Base-by-base conservation (phyloP, 2,113 vertebrate species). In the Cochlearius cochlearius region DNA sequence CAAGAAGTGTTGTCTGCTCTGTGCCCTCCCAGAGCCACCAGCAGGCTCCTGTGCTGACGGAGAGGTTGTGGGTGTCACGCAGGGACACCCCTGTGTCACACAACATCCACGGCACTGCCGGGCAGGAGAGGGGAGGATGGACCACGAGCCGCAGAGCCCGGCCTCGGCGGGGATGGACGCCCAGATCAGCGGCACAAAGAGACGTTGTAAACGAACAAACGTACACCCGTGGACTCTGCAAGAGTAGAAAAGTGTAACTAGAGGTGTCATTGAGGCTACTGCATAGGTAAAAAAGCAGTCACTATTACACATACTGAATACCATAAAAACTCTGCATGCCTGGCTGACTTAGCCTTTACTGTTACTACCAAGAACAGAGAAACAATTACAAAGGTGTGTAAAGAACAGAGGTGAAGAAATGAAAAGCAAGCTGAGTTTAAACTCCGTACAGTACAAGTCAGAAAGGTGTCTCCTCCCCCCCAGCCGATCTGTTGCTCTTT, bases 121-220 rank as follows among this genome's bases (percentile, higher is more conserved):
- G 75, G 36, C 49, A 39, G 55, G 22, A 82, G 77, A 16, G 36
- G 12, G 34, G 17, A 55, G 36, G 26, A 30, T 2, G 9, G 15
- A 27, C 52, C 5, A 2, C 30, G 10, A 69, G 56, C 12, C 38
- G 5, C 19, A 15, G 59, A 53, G 36, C 55, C 36, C 2, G 7
- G 75, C 6, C 17, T 39, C 3, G 3, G 21, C 3, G 1, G 41
- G 5, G 38, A 18, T 1, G 11, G 60, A 34, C 2, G 5, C 27
- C 39, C 25, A 22, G 34, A 25, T 21, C 8, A 19, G 30, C 3
- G 12, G 58, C 58, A 72, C 21, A 17, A 32, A 34, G 20, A 64
- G 75, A 67, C 0, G 5, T 7, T 18, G 8, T 22, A 34, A 60
- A 27, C 16, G 52, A 56, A 38, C 2, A 2, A 12, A 9, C 20